Conservation (phyloP, 2,888 invertebrate genomes). For the Serrognathus titanus region DNA sequence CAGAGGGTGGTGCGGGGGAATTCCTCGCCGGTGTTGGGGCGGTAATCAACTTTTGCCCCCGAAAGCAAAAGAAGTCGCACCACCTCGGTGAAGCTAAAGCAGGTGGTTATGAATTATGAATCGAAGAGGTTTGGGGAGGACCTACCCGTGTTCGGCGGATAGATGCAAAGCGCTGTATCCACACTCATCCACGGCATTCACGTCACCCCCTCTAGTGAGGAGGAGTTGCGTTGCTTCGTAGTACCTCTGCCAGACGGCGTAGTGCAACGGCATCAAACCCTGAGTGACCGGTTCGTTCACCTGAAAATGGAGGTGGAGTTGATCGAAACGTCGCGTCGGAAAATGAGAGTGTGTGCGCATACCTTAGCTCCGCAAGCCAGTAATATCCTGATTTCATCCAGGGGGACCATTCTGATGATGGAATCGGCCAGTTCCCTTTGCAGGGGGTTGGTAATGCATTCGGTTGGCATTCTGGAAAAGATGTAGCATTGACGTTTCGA, state of each 20-base stretch:
- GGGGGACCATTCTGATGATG: slow-evolving; percentile 81
- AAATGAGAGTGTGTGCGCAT: slow-evolving; percentile 13
- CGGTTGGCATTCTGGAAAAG: slow-evolving; percentile 62
- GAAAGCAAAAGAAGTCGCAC: slow-evolving; percentile 70
- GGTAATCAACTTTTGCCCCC: slow-evolving; percentile 77
- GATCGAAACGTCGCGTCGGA: too few species aligned
- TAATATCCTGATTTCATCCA: slow-evolving; percentile 82
- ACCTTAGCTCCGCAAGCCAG: slow-evolving; percentile 84
- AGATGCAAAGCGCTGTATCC: slow-evolving; percentile 89
- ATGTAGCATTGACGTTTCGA: not conserved
- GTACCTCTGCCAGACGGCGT: slow-evolving; percentile 86
- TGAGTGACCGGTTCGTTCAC: slow-evolving; percentile 78
- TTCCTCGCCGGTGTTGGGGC: slow-evolving; percentile 67
- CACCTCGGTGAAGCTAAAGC: slow-evolving; percentile 59
- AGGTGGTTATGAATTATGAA: not conserved
- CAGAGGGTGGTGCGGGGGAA: slow-evolving; percentile 71
- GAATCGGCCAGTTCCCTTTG: slow-evolving; percentile 87
- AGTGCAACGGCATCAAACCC: slow-evolving; percentile 85
- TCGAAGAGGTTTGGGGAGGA: slow-evolving; percentile 11
- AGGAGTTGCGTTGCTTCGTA: slow-evolving; percentile 76
- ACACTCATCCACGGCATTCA: slow-evolving; percentile 81
- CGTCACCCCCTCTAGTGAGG: slow-evolving; percentile 76
- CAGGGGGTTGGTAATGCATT: slow-evolving; percentile 69
- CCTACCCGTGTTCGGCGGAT: slow-evolving; percentile 81
- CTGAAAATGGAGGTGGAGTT: slow-evolving; percentile 36